phyloP scores from a whole-genome alignment of 2,113 vertebrate species.

The Sorex araneus region DNA sequence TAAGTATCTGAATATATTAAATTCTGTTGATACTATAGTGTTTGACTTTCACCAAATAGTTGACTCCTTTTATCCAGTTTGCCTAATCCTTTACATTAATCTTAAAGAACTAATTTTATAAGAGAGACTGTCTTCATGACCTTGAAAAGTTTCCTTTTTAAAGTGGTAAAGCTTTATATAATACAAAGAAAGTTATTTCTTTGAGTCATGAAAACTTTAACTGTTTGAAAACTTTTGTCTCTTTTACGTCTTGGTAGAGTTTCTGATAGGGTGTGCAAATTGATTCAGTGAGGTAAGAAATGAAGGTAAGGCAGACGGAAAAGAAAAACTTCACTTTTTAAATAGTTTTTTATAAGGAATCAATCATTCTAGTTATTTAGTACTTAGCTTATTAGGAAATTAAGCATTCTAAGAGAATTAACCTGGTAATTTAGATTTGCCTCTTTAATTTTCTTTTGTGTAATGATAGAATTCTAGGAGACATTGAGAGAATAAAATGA shows the following conservation, averaged over 20 bases:
- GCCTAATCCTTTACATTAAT: not conserved
- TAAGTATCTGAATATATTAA: not conserved
- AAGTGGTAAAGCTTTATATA: constrained; percentile 20
- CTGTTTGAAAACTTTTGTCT: not conserved
- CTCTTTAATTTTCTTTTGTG: constrained; percentile 7
- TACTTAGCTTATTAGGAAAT: constrained; percentile 46
- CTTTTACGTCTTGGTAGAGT: not conserved
- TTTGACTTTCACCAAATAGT: not conserved
- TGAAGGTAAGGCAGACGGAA: not conserved
- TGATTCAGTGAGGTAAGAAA: too few relatives aligned
- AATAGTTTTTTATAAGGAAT: not conserved
- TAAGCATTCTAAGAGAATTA: constrained; percentile 50
- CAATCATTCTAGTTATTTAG: not conserved
- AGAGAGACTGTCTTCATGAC: not conserved
- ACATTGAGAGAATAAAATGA: constrained; percentile 27
- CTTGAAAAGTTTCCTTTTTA: not conserved
- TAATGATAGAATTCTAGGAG: constrained; percentile 23
- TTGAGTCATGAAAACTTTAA: not conserved
- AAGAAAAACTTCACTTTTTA: not conserved
- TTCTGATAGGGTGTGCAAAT: not conserved
- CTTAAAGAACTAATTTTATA: not conserved
- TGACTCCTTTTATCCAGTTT: not conserved
- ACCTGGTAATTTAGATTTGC: not conserved
- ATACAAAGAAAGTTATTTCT: constrained; percentile 26
- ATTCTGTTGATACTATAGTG: not conserved